phyloP scores from a whole-genome alignment of 2,888 invertebrate species.

The Macrosoma leucophasiata region DNA sequence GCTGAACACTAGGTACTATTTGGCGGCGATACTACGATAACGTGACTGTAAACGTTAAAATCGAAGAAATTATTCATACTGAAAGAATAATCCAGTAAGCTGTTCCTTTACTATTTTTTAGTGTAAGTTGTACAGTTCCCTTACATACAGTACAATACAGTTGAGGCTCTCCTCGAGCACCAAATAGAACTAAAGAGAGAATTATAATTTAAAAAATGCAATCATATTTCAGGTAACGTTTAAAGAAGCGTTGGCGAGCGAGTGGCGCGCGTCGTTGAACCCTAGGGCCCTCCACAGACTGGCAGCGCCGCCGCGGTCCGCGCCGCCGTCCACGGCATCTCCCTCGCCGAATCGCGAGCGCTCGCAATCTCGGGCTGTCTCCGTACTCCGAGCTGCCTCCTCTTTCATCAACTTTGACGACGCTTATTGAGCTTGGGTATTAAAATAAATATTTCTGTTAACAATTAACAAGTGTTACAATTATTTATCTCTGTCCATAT shows the following conservation, averaged over 20 bases:
- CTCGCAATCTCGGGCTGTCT: constrained; percentile 57
- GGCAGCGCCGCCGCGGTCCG: constrained; percentile 57
- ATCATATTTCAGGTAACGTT: constrained; percentile 45
- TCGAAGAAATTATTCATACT: too few relatives aligned
- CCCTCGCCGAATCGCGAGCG: constrained; percentile 48
- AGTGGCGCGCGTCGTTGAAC: constrained; percentile 59
- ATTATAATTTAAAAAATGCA: too few relatives aligned
- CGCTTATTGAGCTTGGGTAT: constrained; percentile 39
- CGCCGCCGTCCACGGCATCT: constrained; percentile 45
- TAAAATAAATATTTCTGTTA: constrained; percentile 7
- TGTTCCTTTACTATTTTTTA: too few relatives aligned
- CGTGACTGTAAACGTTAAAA: too few relatives aligned
- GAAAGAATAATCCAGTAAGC: too few relatives aligned
- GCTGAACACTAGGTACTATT: too few relatives aligned
- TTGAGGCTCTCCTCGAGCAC: too few relatives aligned
- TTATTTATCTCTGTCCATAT: too few relatives aligned
- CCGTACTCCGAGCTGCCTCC: constrained; percentile 56
- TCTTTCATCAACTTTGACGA: constrained; percentile 68
- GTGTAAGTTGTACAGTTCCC: too few relatives aligned
- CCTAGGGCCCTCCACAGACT: constrained; percentile 51
- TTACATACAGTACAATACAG: too few relatives aligned
- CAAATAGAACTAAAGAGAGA: too few relatives aligned
- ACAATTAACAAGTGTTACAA: background rate
- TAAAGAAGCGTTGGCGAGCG: constrained; percentile 52
- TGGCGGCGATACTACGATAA: too few relatives aligned